A percentile compares a stretch with the other conserved stretches of the same genome.
Evolutionary conservation across 2,888 invertebrate genomes (phyloP).

Genomic region (Drosophila prolongata): DNA sequence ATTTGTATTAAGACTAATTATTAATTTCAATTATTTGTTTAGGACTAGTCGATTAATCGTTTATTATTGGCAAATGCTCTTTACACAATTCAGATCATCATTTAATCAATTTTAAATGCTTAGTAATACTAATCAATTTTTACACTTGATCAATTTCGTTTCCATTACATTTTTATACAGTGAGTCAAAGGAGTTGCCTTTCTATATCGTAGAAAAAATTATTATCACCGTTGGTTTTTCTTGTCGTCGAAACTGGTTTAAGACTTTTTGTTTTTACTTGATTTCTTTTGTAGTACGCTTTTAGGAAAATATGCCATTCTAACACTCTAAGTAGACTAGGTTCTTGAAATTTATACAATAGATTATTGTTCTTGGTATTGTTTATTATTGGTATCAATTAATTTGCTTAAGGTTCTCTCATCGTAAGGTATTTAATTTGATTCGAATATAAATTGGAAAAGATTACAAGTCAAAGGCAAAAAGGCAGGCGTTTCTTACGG

Average conservation of each 20-base stretch:
- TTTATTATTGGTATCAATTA: conserved; percentile 50
- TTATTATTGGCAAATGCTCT: conserved; percentile 41
- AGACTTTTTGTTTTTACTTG: conserved; percentile 34
- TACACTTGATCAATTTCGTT: conserved; percentile 29
- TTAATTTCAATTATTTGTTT: conserved; percentile 46
- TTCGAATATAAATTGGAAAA: conserved; percentile 40
- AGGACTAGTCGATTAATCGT: conserved; percentile 62
- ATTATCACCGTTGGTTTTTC: conserved; percentile 69
- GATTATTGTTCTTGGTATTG: conserved; percentile 78
- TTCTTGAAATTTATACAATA: conserved; percentile 70
- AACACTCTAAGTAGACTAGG: conserved; percentile 74
- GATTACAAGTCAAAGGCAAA: conserved; percentile 53
- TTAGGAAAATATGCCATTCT: conserved; percentile 77
- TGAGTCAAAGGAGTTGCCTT: conserved; percentile 50
- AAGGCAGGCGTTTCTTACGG: conserved; percentile 40
- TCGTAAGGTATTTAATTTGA: conserved; percentile 31
- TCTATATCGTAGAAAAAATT: conserved; percentile 68
- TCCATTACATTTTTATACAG: conserved; percentile 45
- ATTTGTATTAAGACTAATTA: conserved; percentile 57
- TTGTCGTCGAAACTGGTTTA: conserved; percentile 55
- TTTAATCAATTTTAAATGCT: conserved; percentile 45
- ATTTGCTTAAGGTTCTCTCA: conserved; percentile 29
- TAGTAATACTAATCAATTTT: conserved; percentile 53
- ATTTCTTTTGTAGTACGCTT: conserved; percentile 59
- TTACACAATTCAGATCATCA: conserved; percentile 64